phyloP scores from a whole-genome alignment of 2,113 vertebrate genomes.

The Mystacornis crossleyi region DNA sequence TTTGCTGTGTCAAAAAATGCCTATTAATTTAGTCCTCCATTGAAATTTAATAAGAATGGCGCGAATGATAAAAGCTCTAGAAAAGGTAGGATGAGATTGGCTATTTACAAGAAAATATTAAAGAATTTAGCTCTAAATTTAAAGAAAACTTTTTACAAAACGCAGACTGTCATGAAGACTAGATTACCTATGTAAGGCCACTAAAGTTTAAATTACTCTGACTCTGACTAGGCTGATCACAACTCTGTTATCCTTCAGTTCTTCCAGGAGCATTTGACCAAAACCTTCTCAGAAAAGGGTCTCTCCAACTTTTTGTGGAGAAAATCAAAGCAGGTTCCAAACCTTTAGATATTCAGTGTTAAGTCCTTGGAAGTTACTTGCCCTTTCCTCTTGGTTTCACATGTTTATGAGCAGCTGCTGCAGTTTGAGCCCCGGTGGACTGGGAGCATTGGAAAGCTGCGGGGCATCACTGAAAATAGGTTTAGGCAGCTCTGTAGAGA shows the following conservation, averaged over 20 bases:
- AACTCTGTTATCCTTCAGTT: background rate
- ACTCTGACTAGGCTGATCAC: background rate
- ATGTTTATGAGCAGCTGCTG: conserved; percentile 20
- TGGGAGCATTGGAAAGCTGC: conserved; percentile 8
- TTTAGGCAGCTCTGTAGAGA: conserved; percentile 17
- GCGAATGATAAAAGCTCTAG: background rate
- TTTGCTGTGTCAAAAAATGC: background rate
- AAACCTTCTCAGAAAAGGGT: background rate
- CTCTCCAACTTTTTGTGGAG: background rate
- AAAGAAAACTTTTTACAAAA: background rate
- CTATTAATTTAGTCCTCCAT: background rate
- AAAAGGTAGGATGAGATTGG: background rate
- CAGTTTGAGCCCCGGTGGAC: background rate
- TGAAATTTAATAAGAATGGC: background rate
- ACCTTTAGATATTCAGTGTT: background rate
- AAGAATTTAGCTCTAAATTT: background rate
- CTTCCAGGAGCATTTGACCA: background rate
- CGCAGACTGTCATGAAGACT: background rate
- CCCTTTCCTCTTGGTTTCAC: conserved; percentile 31
- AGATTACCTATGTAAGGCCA: background rate
- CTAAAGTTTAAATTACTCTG: background rate
- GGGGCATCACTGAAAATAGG: conserved; percentile 9
- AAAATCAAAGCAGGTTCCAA: background rate
- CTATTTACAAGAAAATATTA: background rate
- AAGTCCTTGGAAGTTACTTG: background rate